A percentile compares a stretch with the other conserved stretches of the same genome.
These are phyloP conservation scores for Halichoeres trimaculatus DNA, from an alignment of 2,113 vertebrate species.

Conservation along the genomic window DNA sequence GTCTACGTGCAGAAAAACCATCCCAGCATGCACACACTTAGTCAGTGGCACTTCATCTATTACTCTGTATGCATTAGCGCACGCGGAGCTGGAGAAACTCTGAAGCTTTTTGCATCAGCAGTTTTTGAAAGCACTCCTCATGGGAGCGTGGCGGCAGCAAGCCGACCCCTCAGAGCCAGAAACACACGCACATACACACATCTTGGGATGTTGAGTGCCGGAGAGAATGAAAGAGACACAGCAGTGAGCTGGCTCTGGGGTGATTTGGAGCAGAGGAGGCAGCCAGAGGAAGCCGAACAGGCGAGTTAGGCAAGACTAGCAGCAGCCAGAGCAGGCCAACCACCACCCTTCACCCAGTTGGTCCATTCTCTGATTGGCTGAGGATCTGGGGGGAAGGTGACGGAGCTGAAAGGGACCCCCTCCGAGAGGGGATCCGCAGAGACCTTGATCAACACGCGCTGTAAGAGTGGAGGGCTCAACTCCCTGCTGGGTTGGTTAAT, in stretches of 20 bases:
- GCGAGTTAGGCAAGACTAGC: constrained; percentile 55
- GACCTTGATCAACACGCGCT: neutral
- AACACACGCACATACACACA: constrained; percentile 24
- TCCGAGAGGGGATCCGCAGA: constrained; percentile 31
- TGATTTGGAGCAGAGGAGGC: neutral
- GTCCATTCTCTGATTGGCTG: constrained; percentile 45
- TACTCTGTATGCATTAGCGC: neutral
- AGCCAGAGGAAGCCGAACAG: neutral
- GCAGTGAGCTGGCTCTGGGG: neutral
- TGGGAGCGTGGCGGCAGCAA: constrained; percentile 1
- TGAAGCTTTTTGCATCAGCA: constrained; percentile 40
- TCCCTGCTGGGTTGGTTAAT: constrained; percentile 17
- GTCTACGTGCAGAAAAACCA: neutral
- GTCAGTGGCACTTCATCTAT: constrained; percentile 25
- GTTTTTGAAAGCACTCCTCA: constrained; percentile 53
- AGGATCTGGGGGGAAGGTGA: constrained; percentile 37
- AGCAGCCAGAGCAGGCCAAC: neutral
- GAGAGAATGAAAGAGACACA: neutral
- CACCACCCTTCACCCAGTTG: constrained; percentile 64
- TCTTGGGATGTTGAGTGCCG: too few relatives aligned
- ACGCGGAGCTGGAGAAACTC: constrained; percentile 13
- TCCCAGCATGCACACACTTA: neutral
- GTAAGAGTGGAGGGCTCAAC: constrained; percentile 26
- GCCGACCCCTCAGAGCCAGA: neutral
- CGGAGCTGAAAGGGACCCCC: constrained; percentile 27